phyloP scores from a whole-genome alignment of 2,888 invertebrate genomes.

The Gerosis bhagava region DNA sequence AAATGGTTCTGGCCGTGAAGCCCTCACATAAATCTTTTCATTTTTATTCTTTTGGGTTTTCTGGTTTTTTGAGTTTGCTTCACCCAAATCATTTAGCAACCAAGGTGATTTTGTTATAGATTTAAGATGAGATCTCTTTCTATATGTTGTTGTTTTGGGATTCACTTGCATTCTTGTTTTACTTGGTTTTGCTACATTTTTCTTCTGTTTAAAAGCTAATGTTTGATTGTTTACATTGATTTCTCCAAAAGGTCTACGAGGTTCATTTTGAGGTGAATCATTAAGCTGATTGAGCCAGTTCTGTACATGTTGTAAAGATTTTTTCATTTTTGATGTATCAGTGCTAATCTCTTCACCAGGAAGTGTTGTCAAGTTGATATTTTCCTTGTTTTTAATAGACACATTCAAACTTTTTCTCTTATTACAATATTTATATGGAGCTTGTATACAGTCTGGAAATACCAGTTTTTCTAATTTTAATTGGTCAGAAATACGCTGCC shows the following conservation, averaged over 20 bases:
- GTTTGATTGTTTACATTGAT: constrained; percentile 51
- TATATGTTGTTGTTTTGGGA: constrained; percentile 9
- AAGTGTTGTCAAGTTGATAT: constrained; percentile 39
- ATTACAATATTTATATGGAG: constrained; percentile 62
- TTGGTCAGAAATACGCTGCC: constrained; percentile 56
- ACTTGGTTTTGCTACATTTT: not conserved
- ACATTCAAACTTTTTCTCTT: constrained; percentile 54
- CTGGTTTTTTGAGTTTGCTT: constrained; percentile 20
- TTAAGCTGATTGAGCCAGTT: constrained; percentile 61
- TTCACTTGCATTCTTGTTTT: constrained; percentile 6
- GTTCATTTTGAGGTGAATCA: constrained; percentile 29
- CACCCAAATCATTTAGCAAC: not conserved
- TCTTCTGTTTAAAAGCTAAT: constrained; percentile 4
- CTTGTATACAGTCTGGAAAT: constrained; percentile 73
- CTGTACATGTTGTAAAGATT: constrained; percentile 53
- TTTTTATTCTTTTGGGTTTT: constrained; percentile 21
- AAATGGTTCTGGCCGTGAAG: too few relatives aligned
- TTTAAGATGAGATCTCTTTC: constrained; percentile 27
- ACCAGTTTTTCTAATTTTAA: constrained; percentile 62
- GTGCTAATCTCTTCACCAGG: constrained; percentile 50
- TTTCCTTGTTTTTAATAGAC: constrained; percentile 47
- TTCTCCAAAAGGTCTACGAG: constrained; percentile 59
- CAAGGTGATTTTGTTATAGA: constrained; percentile 10
- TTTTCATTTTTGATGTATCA: constrained; percentile 50
- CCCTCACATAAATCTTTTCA: too few relatives aligned